These are phyloP conservation scores for Homarus americanus DNA, from an alignment of 1,140 invertebrate species.

Conservation along the genomic window DNA sequence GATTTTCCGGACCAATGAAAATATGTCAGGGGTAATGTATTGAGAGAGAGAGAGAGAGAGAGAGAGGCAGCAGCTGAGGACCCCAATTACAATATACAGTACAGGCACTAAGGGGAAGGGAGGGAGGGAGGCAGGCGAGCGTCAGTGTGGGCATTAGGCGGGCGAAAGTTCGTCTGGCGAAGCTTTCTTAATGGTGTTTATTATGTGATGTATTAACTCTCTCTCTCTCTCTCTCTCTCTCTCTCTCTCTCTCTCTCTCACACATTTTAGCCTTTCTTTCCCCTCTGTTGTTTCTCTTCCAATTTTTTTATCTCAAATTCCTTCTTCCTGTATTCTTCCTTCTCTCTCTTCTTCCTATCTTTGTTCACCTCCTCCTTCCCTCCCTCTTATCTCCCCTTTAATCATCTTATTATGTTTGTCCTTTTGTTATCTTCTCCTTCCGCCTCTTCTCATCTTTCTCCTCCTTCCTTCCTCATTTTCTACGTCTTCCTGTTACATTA, in stretches of 20 bases:
- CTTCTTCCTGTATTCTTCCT: neutral
- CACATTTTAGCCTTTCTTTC: neutral
- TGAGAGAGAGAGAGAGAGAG: neutral
- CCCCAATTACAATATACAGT: neutral
- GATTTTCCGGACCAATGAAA: too few species aligned
- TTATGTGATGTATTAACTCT: too few species aligned
- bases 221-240: too few species aligned
- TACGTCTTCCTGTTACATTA: neutral
- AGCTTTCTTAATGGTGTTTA: neutral
- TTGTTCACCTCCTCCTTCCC: neutral
- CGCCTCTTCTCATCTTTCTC: too few species aligned
- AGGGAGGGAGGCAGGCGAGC: neutral
- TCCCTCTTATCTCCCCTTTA: neutral
- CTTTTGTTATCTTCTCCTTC: neutral
- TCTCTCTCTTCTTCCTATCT: too few species aligned
- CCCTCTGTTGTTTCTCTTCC: constrained; percentile 19
- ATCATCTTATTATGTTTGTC: neutral
- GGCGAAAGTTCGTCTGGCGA: neutral
- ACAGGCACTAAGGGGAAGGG: neutral
- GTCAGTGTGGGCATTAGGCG: too few species aligned
- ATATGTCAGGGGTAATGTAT: too few species aligned
- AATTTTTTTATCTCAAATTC: neutral
- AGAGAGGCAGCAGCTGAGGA: neutral
- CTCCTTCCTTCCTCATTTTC: neutral
- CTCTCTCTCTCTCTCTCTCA: neutral